Percentiles rank a stretch among this genome's conserved stretches.
These are phyloP conservation scores for Zophobas morio DNA, from an alignment of 1,140 invertebrate genomes.

Conservation along the genomic window DNA sequence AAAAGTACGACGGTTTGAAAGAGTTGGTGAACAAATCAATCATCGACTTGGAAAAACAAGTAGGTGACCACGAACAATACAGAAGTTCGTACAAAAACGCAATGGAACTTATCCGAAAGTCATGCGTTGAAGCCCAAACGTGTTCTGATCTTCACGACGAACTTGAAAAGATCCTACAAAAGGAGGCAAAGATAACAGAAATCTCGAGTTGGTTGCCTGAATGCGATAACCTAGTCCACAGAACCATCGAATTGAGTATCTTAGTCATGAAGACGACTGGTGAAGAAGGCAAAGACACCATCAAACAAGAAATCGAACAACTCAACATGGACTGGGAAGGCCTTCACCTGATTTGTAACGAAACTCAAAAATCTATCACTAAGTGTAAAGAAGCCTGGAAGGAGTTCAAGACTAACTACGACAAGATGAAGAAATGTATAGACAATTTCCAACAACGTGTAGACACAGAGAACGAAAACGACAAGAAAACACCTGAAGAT, in stretches of 20 bases:
- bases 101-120: constrained; percentile 89
- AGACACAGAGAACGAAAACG: constrained; percentile 77
- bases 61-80: constrained; percentile 90
- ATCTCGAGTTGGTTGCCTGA: constrained; percentile 78
- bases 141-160: constrained; percentile 89
- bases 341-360: constrained; percentile 84
- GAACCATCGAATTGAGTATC: constrained; percentile 83
- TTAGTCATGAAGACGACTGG: constrained; percentile 86
- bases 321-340: constrained; percentile 90
- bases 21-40: constrained; percentile 77
- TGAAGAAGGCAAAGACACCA: constrained; percentile 87
- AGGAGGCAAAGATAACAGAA: constrained; percentile 80
- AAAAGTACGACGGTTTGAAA: constrained; percentile 80
- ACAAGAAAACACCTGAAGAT: constrained; percentile 87
- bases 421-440: constrained; percentile 85
- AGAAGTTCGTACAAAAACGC: constrained; percentile 86
- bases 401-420: constrained; percentile 84
- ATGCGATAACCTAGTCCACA: constrained; percentile 81
- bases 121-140: constrained; percentile 87
- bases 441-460: constrained; percentile 80
- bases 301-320: constrained; percentile 88
- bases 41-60: constrained; percentile 81
- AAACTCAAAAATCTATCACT: constrained; percentile 83
- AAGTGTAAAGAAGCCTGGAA: constrained; percentile 90
- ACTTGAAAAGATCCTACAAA: constrained; percentile 81